Conservation (phyloP, 2,888 invertebrate species). For the Heliothis peltigera region DNA sequence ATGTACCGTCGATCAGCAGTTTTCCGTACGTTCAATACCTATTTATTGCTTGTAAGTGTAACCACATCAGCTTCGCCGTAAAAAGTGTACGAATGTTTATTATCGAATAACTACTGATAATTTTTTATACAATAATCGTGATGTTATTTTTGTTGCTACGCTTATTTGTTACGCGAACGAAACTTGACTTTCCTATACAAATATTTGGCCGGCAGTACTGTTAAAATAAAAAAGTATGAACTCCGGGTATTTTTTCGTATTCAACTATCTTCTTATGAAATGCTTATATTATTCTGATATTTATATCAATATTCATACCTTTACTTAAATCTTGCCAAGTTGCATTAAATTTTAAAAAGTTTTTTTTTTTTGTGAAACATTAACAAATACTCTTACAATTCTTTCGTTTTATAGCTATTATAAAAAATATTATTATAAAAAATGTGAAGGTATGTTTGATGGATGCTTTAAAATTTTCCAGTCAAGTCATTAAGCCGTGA, state of each 20-base stretch:
- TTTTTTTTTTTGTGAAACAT: no score
- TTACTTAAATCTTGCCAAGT: no score
- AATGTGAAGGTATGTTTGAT: no score
- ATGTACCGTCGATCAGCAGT: neutral
- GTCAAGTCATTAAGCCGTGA: no score
- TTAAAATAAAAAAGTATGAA: neutral
- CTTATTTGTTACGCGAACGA: conserved; percentile 1
- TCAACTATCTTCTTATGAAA: neutral
- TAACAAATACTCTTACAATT: no score
- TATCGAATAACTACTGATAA: neutral
- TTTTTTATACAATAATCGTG: conserved; percentile 26
- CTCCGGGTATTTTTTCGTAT: neutral
- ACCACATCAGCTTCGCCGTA: neutral
- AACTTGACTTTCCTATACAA: neutral
- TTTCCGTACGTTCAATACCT: neutral
- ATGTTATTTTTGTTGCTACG: conserved; percentile 9
- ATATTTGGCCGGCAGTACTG: neutral
- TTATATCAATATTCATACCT: no score
- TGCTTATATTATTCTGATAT: no score
- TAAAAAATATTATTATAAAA: no score
- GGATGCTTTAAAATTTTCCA: no score
- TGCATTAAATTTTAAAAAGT: no score
- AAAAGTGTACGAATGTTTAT: conserved; percentile 8
- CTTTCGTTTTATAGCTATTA: no score
- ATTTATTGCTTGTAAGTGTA: conserved; percentile 5